phyloP scores from a whole-genome alignment of 1,140 invertebrate genomes.

The Pectinophora gossypiella region DNA sequence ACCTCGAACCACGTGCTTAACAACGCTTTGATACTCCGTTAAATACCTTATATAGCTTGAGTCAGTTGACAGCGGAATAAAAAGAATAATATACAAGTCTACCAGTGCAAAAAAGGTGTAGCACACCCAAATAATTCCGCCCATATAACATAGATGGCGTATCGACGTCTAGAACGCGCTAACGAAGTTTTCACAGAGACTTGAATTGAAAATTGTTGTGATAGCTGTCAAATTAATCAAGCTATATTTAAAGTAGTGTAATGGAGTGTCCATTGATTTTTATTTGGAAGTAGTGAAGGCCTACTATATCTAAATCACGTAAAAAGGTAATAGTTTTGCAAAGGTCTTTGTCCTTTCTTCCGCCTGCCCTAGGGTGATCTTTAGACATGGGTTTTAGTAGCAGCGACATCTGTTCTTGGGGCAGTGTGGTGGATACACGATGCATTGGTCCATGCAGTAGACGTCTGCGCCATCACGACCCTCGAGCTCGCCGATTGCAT shows the following conservation, averaged over 20 bases:
- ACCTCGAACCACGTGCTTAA: no score
- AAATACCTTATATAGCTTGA: no score
- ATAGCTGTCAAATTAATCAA: not conserved
- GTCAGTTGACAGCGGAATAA: no score
- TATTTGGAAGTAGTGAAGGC: not conserved
- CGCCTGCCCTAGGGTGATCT: no score
- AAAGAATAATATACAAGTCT: no score
- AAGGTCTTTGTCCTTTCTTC: not conserved
- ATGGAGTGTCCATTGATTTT: not conserved
- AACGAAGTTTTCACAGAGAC: no score
- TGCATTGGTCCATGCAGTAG: slow-evolving; percentile 89
- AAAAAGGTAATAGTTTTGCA: not conserved
- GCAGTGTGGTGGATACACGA: slow-evolving; percentile 83
- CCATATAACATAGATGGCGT: no score
- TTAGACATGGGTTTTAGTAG: slow-evolving; percentile 58
- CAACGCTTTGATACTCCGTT: no score
- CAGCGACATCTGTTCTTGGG: slow-evolving; percentile 84
- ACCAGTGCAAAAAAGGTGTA: no score
- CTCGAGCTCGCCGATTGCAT: slow-evolving; percentile 84
- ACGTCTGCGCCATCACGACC: slow-evolving; percentile 84
- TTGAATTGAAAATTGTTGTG: not conserved
- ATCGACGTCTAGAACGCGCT: no score
- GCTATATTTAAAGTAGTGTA: not conserved
- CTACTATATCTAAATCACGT: not conserved
- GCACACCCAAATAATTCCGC: no score